Percentiles rank a stretch among this genome's conserved stretches.
These are phyloP conservation scores for Perognathus longimembris DNA, from an alignment of 2,113 vertebrate genomes.

Conservation along the genomic window DNA sequence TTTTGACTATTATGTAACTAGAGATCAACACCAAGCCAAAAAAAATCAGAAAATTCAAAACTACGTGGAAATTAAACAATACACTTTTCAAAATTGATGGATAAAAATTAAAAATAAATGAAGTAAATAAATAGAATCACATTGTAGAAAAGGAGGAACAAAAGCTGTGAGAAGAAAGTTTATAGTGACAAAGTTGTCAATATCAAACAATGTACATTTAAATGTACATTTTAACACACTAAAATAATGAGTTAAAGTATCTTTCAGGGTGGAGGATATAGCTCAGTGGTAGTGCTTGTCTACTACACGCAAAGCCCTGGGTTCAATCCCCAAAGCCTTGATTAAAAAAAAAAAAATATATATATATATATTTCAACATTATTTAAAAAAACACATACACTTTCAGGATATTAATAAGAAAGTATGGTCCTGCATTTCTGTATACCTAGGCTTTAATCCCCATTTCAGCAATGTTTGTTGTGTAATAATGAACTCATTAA, in stretches of 20 bases:
- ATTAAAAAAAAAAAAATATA: not conserved
- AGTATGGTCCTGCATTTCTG: not conserved
- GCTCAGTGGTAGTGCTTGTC: not conserved
- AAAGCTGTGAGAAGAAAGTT: too few species aligned
- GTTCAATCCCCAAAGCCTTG: not conserved
- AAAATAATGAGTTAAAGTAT: not conserved
- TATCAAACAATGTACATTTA: not conserved
- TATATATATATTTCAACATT: too few species aligned
- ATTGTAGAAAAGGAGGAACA: too few species aligned
- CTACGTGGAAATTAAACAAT: too few species aligned
- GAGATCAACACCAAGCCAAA: too few species aligned
- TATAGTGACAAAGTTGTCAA: too few species aligned
- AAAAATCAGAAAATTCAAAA: too few species aligned
- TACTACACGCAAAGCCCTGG: not conserved
- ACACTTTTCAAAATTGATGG: too few species aligned
- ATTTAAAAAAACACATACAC: not conserved
- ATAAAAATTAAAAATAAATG: too few species aligned
- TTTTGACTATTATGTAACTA: too few species aligned
- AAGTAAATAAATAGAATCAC: too few species aligned
- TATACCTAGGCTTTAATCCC: not conserved
- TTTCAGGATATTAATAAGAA: not conserved
- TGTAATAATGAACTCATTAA: not conserved
- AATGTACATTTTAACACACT: not conserved
- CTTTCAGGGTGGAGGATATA: not conserved
- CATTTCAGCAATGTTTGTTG: not conserved